Conservation (phyloP, 2,113 vertebrate species). For the Maccullochella peelii region DNA sequence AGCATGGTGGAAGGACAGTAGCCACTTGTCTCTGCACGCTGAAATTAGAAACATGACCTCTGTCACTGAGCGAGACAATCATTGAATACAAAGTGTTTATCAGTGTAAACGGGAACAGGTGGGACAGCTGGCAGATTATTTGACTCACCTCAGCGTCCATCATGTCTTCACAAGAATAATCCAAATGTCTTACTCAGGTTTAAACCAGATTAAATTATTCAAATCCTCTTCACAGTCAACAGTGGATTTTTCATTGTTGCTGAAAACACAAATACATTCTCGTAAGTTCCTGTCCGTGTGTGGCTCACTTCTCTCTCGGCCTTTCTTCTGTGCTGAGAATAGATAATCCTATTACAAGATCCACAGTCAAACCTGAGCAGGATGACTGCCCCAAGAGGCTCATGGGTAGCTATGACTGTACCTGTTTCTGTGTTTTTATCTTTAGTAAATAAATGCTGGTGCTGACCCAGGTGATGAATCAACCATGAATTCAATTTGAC, state of each 20-base stretch:
- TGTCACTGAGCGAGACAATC: background rate
- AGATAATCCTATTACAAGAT: conserved; percentile 83
- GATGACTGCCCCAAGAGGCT: conserved; percentile 59
- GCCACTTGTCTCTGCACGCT: conserved; percentile 45
- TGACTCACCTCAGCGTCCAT: conserved; percentile 68
- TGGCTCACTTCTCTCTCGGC: conserved; percentile 25
- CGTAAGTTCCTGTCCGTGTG: background rate
- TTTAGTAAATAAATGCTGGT: background rate
- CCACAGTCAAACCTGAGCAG: conserved; percentile 64
- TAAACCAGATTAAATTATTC: conserved; percentile 1
- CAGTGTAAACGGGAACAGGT: conserved; percentile 18
- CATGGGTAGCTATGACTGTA: conserved; percentile 53
- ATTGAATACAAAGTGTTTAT: conserved; percentile 7
- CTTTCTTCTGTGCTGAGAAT: conserved; percentile 57
- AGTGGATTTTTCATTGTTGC: background rate
- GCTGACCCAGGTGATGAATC: background rate
- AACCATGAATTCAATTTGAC: background rate
- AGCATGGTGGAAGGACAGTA: conserved; percentile 20
- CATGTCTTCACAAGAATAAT: conserved; percentile 2
- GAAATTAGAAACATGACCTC: background rate
- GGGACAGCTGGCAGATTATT: conserved; percentile 5
- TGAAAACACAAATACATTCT: background rate
- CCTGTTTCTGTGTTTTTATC: conserved; percentile 6
- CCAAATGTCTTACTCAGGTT: background rate
- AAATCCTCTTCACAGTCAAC: background rate